Base-by-base conservation (phyloP, 2,113 vertebrate species). In the Pteruthius melanotis region DNA sequence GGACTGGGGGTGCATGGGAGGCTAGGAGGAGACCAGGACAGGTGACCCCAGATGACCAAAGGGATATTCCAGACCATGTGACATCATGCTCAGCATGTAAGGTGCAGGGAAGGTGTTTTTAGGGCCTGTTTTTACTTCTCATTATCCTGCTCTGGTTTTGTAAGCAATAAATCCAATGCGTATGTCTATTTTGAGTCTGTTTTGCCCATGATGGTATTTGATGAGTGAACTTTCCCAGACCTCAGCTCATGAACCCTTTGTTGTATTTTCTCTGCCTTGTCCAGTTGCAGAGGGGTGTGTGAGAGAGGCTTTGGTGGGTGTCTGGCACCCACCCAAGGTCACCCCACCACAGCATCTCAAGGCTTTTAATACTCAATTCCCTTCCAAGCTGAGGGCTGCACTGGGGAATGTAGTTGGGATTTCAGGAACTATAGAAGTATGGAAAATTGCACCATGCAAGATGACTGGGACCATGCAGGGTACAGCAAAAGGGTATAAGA, bases 321-420 rank as follows among this genome's bases (percentile, higher is more conserved):
- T 37, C 72, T 69, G 53, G 63, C 54, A 69, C 15, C 63, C 45
- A 53, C 45, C 15, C 33, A 77, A 27, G 33, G 37, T 44, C 72
- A 68, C 27, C 45, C 44, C 53, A 68, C 7, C 54, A 50, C 45
- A 70, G 37, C 44, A 71, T 71, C 31, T 49, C 13, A 1, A 54
- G 22, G 56, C 9, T 50, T 83, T 78, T 39, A 79, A 85, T 17
- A 35, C 6, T 21, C 23, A 63, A 14, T 37, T 81, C 37, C 26
- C 17, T 75, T 63, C 53, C 39, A 30, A 19, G 56, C 21, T 2
- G 4, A 77, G n/a, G 31, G 28, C 31, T 37, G 22, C 52, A n/a
- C 0, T 42, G 18, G 47, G 35, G 16, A 26, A 63, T 4, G 1
- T 3, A 61, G n/a, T 4, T 71, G 30, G 60, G 49, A 54, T 60